Conservation (phyloP, 2,797 vertebrate species). For the Micropoecilia bifurca region DNA sequence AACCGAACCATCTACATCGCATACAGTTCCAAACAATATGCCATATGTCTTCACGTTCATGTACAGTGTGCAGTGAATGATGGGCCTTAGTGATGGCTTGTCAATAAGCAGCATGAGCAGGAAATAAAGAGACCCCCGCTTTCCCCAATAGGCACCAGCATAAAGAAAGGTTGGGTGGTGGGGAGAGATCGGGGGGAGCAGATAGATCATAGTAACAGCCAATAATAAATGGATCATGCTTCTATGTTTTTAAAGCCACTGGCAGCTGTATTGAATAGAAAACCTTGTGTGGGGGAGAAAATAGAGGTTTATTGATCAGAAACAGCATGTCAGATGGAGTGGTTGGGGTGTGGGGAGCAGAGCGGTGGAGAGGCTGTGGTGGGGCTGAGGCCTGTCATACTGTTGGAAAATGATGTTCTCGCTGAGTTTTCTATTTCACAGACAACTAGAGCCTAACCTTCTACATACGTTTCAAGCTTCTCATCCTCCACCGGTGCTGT, state of each 20-base stretch:
- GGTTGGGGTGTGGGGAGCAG: conserved; percentile 26
- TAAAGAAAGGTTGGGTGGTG: conserved; percentile 68
- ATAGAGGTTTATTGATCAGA: conserved; percentile 85
- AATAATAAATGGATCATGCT: conserved; percentile 86
- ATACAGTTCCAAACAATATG: conserved; percentile 51
- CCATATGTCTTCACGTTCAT: conserved; percentile 59
- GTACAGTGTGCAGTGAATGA: conserved; percentile 66
- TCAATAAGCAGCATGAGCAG: conserved; percentile 78
- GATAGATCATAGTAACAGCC: conserved; percentile 86
- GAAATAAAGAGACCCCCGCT: conserved; percentile 72
- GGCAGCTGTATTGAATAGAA: conserved; percentile 84
- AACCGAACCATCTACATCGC: conserved; percentile 41
- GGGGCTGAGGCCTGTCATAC: conserved; percentile 69
- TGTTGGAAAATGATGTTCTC: conserved; percentile 81
- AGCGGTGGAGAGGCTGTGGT: conserved; percentile 39
- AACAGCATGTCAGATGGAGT: conserved; percentile 69
- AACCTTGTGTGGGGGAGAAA: conserved; percentile 84
- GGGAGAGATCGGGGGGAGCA: conserved; percentile 55
- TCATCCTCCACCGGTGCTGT: conserved; percentile 23
- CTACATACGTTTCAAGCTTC: conserved; percentile 30
- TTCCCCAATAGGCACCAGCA: conserved; percentile 78
- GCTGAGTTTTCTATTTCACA: conserved; percentile 74
- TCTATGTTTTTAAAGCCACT: conserved; percentile 82
- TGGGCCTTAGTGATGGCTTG: conserved; percentile 72
- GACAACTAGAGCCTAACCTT: conserved; percentile 47